These are phyloP conservation scores for Dipodomys merriami DNA, from an alignment of 2,113 vertebrate genomes.

Conservation along the genomic window DNA sequence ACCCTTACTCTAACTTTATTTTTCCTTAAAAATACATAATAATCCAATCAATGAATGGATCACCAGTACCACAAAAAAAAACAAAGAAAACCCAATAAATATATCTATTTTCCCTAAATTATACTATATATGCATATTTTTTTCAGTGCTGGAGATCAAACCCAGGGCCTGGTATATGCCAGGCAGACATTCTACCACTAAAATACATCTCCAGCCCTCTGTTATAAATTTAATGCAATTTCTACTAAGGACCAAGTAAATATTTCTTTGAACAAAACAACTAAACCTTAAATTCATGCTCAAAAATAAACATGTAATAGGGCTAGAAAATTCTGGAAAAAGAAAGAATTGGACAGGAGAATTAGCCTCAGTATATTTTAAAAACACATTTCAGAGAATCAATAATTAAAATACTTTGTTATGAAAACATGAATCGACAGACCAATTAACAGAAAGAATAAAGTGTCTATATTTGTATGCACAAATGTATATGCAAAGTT, in stretches of 20 bases:
- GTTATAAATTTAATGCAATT: constrained; percentile 1
- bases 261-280: constrained; percentile 29
- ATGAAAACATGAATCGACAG: constrained; percentile 10
- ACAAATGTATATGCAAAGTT: neutral
- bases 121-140: no score
- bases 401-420: constrained; percentile 40
- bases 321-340: neutral
- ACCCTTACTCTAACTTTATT: neutral
- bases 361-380: neutral
- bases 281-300: neutral
- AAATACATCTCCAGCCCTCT: neutral
- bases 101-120: no score
- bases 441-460: neutral
- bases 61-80: no score
- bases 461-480: neutral
- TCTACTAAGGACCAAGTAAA: neutral
- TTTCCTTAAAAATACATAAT: constrained; percentile 60
- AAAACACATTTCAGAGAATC: constrained; percentile 11
- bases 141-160: neutral
- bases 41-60: neutral
- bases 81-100: no score
- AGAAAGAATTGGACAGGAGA: neutral
- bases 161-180: neutral
- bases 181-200: no score
- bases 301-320: constrained; percentile 6